These are phyloP conservation scores for Colletes latitarsis DNA, from an alignment of 1,140 invertebrate genomes.

Conservation along the genomic window DNA sequence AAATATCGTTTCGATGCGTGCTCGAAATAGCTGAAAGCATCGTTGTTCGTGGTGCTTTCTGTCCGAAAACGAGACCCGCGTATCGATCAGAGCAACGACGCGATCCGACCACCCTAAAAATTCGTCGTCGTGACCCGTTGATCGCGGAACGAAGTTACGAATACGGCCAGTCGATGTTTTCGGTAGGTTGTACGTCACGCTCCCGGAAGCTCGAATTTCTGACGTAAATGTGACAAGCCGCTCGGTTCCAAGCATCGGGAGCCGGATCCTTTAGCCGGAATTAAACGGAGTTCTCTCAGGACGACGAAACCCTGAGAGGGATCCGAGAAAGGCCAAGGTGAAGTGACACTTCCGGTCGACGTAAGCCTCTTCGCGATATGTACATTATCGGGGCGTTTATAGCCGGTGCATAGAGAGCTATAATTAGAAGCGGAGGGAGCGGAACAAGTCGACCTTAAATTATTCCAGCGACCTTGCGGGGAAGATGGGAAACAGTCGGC, in stretches of 20 bases:
- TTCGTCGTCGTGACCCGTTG: constrained; percentile 4
- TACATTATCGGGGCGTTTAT: constrained; percentile 23
- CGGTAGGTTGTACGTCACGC: no score
- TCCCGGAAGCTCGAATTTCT: neutral
- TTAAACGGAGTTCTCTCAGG: neutral
- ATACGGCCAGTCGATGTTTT: no score
- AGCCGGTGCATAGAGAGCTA: neutral
- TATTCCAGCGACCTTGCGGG: constrained; percentile 25
- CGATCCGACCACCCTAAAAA: neutral
- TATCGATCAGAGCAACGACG: neutral
- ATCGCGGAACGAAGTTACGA: neutral
- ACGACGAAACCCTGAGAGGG: neutral
- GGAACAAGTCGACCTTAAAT: constrained; percentile 19
- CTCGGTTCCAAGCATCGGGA: neutral
- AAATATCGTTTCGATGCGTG: neutral
- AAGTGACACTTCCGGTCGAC: constrained; percentile 33
- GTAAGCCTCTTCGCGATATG: constrained; percentile 13
- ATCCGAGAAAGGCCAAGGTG: constrained; percentile 27
- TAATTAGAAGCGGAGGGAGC: constrained; percentile 27
- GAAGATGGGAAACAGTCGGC: neutral
- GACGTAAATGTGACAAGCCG: neutral
- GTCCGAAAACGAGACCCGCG: neutral
- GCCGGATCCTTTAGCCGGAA: neutral
- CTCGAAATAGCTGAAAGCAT: neutral
- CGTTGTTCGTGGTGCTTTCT: neutral